Conservation (phyloP, 2,113 vertebrate species). For the Telmatochromis bifrenatus region DNA sequence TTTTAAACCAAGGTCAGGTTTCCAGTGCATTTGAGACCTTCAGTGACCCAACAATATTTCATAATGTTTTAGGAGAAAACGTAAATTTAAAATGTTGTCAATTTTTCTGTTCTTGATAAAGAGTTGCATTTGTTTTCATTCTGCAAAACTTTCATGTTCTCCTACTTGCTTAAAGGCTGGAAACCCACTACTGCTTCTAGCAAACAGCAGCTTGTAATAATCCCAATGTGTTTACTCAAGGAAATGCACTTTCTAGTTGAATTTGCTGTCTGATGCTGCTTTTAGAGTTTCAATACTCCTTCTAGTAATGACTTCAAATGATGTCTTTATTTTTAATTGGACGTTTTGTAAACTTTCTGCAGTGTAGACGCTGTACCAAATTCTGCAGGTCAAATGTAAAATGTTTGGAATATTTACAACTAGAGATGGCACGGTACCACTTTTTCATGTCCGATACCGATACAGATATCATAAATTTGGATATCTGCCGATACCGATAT, state of each 20-base stretch:
- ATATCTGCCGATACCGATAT: not conserved
- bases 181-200: not conserved
- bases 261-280: not conserved
- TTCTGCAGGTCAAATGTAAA: not conserved
- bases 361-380: not conserved
- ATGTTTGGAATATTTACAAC: not conserved
- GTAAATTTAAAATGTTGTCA: too few species aligned
- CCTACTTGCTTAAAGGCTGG: not conserved
- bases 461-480: not conserved
- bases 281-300: not conserved
- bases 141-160: not conserved
- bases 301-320: not conserved
- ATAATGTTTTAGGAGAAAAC: not conserved
- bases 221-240: not conserved
- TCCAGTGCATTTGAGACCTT: not conserved
- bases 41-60: not conserved
- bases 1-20: not conserved
- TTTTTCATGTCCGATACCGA: not conserved
- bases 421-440: not conserved
- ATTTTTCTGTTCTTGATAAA: not conserved
- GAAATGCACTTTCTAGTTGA: not conserved
- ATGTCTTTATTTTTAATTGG: not conserved
- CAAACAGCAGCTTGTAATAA: not conserved
- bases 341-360: not conserved
- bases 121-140: not conserved